These are phyloP conservation scores for Panulirus ornatus DNA, from an alignment of 1,140 invertebrate species.

Conservation along the genomic window DNA sequence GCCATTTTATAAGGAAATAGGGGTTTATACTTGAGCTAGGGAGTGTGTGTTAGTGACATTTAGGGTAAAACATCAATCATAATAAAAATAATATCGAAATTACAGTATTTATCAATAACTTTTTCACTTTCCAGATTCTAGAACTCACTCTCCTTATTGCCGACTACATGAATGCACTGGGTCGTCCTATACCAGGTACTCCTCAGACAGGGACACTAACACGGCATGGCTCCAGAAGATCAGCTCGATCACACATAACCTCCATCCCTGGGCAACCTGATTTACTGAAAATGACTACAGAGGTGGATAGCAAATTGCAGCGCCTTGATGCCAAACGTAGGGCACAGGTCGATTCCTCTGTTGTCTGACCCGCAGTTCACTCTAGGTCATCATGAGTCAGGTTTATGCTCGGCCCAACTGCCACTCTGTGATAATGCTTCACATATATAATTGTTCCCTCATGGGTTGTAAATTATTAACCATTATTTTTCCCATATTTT, in stretches of 20 bases:
- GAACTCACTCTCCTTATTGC: constrained; percentile 95
- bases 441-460: no score
- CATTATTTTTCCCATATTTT: neutral
- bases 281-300: constrained; percentile 73
- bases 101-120: constrained; percentile 40
- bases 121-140: constrained; percentile 84
- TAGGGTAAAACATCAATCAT: neutral
- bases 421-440: constrained; percentile 62
- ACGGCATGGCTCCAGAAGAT: constrained; percentile 82
- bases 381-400: constrained; percentile 68
- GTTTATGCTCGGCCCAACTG: constrained; percentile 72
- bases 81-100: neutral
- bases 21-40: no score
- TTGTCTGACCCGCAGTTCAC: constrained; percentile 66
- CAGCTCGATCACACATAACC: constrained; percentile 46
- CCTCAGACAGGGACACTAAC: constrained; percentile 89
- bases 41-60: no score
- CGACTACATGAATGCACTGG: constrained; percentile 95
- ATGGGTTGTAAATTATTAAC: neutral
- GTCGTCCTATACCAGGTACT: constrained; percentile 85
- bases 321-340: constrained; percentile 67
- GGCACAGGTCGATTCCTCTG: constrained; percentile 61
- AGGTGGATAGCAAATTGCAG: constrained; percentile 70
- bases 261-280: constrained; percentile 69
- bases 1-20: no score